Conservation (phyloP, 2,113 vertebrate genomes). For the Nettapus auritus region DNA sequence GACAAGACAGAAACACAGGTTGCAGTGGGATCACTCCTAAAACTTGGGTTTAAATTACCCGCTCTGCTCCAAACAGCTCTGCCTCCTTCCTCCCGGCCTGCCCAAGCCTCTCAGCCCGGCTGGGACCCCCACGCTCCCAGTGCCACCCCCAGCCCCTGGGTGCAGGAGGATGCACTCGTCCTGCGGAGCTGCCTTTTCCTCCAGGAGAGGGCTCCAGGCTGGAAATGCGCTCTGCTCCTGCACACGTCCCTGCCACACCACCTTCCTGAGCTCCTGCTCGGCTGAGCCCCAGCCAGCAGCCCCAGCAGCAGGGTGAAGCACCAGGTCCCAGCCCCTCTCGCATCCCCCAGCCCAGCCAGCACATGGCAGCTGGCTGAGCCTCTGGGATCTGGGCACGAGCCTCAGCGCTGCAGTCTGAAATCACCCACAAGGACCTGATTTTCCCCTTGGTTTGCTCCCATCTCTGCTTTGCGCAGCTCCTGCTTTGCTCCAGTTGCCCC, state of each 20-base stretch:
- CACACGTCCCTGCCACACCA: not conserved
- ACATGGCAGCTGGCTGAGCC: not conserved
- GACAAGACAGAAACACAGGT: not conserved
- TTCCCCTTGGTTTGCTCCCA: not conserved
- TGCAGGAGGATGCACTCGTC: not conserved
- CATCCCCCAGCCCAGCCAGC: not conserved
- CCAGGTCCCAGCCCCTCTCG: not conserved
- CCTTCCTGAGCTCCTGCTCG: rapidly evolving
- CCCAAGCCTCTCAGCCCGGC: rapidly evolving
- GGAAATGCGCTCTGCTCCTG: not conserved
- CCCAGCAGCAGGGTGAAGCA: not conserved
- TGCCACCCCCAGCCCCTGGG: not conserved
- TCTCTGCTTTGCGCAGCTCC: not conserved
- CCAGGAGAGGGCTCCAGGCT: conserved; percentile 71
- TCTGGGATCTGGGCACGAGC: too few relatives aligned
- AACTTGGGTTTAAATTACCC: rapidly evolving
- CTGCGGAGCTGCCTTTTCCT: conserved; percentile 11
- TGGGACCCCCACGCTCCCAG: not conserved
- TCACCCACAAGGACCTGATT: not conserved
- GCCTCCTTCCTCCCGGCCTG: not conserved
- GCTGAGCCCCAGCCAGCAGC: not conserved
- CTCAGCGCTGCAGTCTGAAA: not conserved
- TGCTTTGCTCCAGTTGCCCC: not conserved
- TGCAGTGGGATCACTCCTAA: rapidly evolving
- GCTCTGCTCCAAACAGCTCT: rapidly evolving